phyloP scores from a whole-genome alignment of 2,888 invertebrate species.

The Empis livida region DNA sequence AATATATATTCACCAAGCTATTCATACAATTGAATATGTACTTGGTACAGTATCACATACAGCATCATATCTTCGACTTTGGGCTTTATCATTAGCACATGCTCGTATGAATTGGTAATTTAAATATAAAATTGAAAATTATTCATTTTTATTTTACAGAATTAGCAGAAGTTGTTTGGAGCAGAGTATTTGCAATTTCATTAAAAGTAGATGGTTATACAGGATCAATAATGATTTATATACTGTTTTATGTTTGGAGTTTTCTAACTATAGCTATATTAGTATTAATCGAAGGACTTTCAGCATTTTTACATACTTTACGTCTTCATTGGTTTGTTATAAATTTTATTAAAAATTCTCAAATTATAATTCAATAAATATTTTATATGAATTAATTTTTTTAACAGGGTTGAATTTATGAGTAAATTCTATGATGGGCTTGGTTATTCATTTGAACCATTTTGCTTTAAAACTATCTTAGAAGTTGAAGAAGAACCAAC shows the following conservation, averaged over 20 bases:
- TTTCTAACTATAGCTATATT: constrained; percentile 87
- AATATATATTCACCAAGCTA: constrained; percentile 83
- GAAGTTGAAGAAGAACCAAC: constrained; percentile 40
- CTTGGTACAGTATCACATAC: constrained; percentile 94
- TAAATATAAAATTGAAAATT: background rate
- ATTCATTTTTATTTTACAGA: constrained; percentile 40
- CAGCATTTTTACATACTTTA: constrained; percentile 95
- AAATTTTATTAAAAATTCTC: background rate
- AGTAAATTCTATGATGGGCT: constrained; percentile 81
- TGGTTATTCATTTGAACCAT: constrained; percentile 72
- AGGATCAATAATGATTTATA: constrained; percentile 65
- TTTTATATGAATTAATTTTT: background rate
- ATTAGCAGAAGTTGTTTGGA: constrained; percentile 83
- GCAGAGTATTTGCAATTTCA: constrained; percentile 77
- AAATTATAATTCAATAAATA: background rate
- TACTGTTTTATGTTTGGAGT: constrained; percentile 85
- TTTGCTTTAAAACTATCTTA: constrained; percentile 65
- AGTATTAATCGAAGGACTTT: constrained; percentile 98
- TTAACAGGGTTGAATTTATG: constrained; percentile 83
- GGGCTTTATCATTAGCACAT: constrained; percentile 94
- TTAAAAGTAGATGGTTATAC: constrained; percentile 50
- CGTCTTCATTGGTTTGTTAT: constrained; percentile 80
- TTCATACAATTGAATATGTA: constrained; percentile 95
- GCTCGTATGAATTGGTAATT: constrained; percentile 46
- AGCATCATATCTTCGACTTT: constrained; percentile 88